phyloP scores from a whole-genome alignment of 1,140 invertebrate species.

The Leptinotarsa undecemlineata region DNA sequence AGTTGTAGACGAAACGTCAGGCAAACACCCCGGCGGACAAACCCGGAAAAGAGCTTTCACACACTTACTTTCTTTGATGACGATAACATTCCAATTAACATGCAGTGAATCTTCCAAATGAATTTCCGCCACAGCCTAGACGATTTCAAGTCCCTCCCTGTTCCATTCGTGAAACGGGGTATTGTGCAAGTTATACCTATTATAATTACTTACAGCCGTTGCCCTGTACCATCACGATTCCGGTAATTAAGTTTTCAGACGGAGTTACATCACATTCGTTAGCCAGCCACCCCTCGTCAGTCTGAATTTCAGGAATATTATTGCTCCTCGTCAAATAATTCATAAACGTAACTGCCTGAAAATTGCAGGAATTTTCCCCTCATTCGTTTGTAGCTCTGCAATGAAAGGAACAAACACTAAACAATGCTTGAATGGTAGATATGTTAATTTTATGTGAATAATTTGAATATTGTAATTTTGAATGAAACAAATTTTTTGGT shows the following conservation, averaged over 20 bases:
- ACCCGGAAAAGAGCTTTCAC: too few relatives aligned
- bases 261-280: constrained; percentile 38
- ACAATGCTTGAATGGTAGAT: constrained; percentile 11
- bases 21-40: too few relatives aligned
- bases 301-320: constrained; percentile 39
- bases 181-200: constrained; percentile 34
- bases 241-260: constrained; percentile 44
- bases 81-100: too few relatives aligned
- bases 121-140: too few relatives aligned
- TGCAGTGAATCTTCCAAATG: too few relatives aligned
- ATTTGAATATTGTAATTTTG: too few relatives aligned
- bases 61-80: too few relatives aligned
- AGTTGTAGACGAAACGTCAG: too few relatives aligned
- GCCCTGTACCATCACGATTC: constrained; percentile 38
- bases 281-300: constrained; percentile 30
- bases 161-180: neutral
- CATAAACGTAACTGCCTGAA: constrained; percentile 32
- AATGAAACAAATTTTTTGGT: too few relatives aligned
- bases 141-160: neutral
- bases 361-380: constrained; percentile 21
- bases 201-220: constrained; percentile 40
- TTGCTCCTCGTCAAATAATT: constrained; percentile 30
- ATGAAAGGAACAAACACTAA: constrained; percentile 30
- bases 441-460: too few relatives aligned
- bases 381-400: constrained; percentile 12